Evolutionary conservation across 2,113 vertebrate species (phyloP).

Genomic region (Cromileptes altivelis): DNA sequence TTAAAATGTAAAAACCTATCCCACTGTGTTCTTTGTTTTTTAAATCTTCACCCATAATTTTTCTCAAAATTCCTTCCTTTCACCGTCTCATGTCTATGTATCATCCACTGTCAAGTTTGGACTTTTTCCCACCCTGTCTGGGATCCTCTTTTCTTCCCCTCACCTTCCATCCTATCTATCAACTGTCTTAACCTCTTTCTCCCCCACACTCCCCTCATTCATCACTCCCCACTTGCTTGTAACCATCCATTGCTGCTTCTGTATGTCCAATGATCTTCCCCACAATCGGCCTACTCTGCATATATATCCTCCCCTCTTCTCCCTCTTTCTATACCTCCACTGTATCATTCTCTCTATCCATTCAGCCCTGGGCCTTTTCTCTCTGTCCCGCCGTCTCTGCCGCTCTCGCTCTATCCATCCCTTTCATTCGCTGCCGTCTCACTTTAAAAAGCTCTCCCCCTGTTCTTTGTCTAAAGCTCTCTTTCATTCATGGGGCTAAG

Average conservation of each 20-base stretch:
- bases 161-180: conserved; percentile 18
- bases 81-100: not conserved
- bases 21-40: not conserved
- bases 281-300: conserved; percentile 37
- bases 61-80: not conserved
- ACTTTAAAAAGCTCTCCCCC: conserved; percentile 59
- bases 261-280: conserved; percentile 36
- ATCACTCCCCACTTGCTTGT: conserved; percentile 36
- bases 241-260: conserved; percentile 27
- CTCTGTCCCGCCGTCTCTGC: conserved; percentile 41
- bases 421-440: conserved; percentile 65
- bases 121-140: conserved; percentile 13
- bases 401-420: conserved; percentile 53
- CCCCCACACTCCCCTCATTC: conserved; percentile 23
- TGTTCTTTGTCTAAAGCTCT: conserved; percentile 79
- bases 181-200: conserved; percentile 27
- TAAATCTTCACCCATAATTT: too few species aligned
- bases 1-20: not conserved
- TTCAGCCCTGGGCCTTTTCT: conserved; percentile 44
- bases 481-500: conserved; percentile 79
- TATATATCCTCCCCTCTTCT: conserved; percentile 32
- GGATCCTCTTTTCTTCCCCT: conserved; percentile 8
- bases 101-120: conserved; percentile 12
- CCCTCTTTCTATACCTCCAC: conserved; percentile 41
- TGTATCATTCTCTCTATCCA: conserved; percentile 54